These are phyloP conservation scores for Anoncus sp. DNA, from an alignment of 2,888 invertebrate genomes.

Conservation along the genomic window DNA sequence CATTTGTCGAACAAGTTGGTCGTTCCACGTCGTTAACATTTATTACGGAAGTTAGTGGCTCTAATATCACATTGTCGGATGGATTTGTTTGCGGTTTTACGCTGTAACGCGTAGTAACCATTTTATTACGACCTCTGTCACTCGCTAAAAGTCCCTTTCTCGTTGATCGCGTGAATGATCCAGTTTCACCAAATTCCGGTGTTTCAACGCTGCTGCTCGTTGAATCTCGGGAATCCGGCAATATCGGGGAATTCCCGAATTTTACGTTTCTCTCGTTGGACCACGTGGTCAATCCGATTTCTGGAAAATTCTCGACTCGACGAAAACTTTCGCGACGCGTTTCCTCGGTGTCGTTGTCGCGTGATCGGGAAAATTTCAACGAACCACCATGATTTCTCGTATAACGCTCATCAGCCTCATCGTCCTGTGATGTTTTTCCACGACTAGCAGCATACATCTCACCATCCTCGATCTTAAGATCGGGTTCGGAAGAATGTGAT, in stretches of 20 bases:
- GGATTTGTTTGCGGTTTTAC: slow-evolving; percentile 74
- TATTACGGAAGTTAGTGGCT: slow-evolving; percentile 76
- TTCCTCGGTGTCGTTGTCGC: no score
- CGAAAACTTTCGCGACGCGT: slow-evolving; percentile 24
- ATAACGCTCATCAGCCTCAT: slow-evolving; percentile 35
- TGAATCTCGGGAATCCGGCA: neutral
- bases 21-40: slow-evolving; percentile 42
- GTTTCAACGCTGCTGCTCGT: no score
- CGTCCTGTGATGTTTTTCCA: slow-evolving; percentile 30
- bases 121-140: slow-evolving; percentile 15
- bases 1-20: slow-evolving; percentile 1
- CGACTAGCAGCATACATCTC: slow-evolving; percentile 25
- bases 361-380: slow-evolving; percentile 65
- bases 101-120: slow-evolving; percentile 29
- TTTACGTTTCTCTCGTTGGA: neutral
- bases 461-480: slow-evolving; percentile 47
- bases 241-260: neutral
- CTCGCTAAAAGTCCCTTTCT: slow-evolving; percentile 42
- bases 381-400: slow-evolving; percentile 71
- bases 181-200: slow-evolving; percentile 5
- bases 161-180: slow-evolving; percentile 53
- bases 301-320: slow-evolving; percentile 20
- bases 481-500: slow-evolving; percentile 58
- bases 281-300: slow-evolving; percentile 17
- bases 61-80: slow-evolving; percentile 83